phyloP scores from a whole-genome alignment of 1,140 invertebrate species.

The Caenorhabditis tropicalis region DNA sequence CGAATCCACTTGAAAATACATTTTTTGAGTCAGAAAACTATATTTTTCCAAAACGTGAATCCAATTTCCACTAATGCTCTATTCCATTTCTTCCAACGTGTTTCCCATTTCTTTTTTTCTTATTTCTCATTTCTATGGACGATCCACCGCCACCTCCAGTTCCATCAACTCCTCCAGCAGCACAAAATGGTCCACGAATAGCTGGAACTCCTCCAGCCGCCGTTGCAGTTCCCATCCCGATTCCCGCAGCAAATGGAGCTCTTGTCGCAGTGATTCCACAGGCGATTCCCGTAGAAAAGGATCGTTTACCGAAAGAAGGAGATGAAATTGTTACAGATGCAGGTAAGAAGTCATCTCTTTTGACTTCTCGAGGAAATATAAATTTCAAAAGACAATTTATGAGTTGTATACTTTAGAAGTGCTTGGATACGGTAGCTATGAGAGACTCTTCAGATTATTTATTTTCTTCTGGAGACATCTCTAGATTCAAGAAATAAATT shows the following conservation, averaged over 20 bases:
- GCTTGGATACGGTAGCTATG: too few relatives aligned
- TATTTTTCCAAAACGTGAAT: too few relatives aligned
- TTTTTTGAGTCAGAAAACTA: too few relatives aligned
- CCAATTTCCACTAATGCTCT: not conserved
- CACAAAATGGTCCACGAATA: not conserved
- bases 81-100: not conserved
- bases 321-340: constrained; percentile 36
- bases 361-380: too few relatives aligned
- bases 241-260: not conserved
- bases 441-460: too few relatives aligned
- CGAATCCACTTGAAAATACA: too few relatives aligned
- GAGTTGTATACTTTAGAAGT: too few relatives aligned
- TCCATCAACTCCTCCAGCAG: not conserved
- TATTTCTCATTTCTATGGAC: not conserved
- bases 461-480: too few relatives aligned
- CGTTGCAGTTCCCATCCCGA: not conserved
- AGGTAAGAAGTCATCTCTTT: not conserved
- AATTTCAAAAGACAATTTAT: too few relatives aligned
- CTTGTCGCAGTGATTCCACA: not conserved
- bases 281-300: constrained; percentile 20
- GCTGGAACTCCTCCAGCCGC: not conserved
- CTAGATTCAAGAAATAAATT: too few relatives aligned
- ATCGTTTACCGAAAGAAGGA: constrained; percentile 47
- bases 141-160: not conserved
- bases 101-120: not conserved